Base-by-base conservation (phyloP, 2,797 vertebrate genomes). In the Pangasius mekongensis region DNA sequence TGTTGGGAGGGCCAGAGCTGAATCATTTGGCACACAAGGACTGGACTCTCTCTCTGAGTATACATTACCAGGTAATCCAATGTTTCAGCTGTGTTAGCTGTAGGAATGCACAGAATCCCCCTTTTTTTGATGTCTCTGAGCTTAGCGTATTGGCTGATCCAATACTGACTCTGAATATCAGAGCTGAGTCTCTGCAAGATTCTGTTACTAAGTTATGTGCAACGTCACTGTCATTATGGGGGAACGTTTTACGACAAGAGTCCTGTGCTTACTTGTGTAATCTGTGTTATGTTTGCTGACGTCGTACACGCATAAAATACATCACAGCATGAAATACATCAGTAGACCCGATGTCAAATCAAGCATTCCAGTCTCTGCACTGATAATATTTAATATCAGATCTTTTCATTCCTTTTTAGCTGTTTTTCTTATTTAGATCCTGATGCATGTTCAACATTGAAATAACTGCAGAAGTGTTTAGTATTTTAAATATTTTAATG, bases 21-120 rank as follows among this genome's bases (percentile, higher is more conserved):
- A 93, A 73, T 89, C 90, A 39, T 71, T 92, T 0, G 54, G 91
- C 14, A 67, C 92, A 43, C 95, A 95, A 2, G 95, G 96, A 30
- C 94, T 97, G 18, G 96, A 97, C 93, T 97, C 96, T 0, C 92
- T 97, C 85, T 96, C 95, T 0, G 96, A 97, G 90, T 97, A 96
- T 93, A 96, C 95, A 60, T 88, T 93, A 85, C 93, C 93, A 87
- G 93, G 93, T 93, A 69, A 91, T 13, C 69, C 24, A 27, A 9
- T 81, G 82, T 80, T 54, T 3, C 11, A n/a, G 16, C 43, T 85
- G n/a, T 33, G 8, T 36, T 85, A 36, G 58, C 33, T 62, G 56
- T 62, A 62, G 6, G 22, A 64, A 83, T n/a, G 6, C 22, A 47
- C 3, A 0, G 5, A 80, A 58, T 56, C 18, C 30, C 3, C 1